Conservation (phyloP, 1,140 invertebrate genomes). For the Brachionus calyciflorus region DNA sequence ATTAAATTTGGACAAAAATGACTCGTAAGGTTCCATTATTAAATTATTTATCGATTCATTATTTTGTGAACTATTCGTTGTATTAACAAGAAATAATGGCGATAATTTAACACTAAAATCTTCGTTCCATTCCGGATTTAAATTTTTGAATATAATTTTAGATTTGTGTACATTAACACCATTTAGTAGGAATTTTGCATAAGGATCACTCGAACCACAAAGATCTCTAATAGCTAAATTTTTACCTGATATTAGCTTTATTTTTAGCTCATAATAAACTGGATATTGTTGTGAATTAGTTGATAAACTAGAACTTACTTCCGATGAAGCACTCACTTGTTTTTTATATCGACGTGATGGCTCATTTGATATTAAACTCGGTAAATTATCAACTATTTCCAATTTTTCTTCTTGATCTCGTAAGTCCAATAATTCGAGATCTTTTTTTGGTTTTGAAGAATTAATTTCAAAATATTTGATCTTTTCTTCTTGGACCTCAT, state of each 20-base stretch:
- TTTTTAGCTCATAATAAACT: constrained; percentile 24
- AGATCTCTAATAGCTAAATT: constrained; percentile 39
- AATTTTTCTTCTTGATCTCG: too few relatives aligned
- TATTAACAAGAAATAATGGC: constrained; percentile 20
- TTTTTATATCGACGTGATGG: too few relatives aligned
- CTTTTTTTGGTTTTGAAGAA: too few relatives aligned
- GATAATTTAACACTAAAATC: constrained; percentile 56
- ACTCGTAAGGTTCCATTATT: constrained; percentile 69
- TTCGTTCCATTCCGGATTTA: constrained; percentile 65
- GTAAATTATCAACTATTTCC: too few relatives aligned
- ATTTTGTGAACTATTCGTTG: constrained; percentile 45
- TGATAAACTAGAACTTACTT: neutral
- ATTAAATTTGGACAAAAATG: constrained; percentile 73
- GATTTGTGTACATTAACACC: constrained; percentile 59
- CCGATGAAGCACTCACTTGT: too few relatives aligned
- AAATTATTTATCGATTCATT: constrained; percentile 25
- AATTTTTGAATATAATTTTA: constrained; percentile 60
- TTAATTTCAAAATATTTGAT: too few relatives aligned
- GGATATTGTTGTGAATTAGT: neutral
- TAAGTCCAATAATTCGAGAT: too few relatives aligned
- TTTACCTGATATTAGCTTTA: neutral
- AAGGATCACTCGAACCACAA: constrained; percentile 61
- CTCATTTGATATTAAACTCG: too few relatives aligned
- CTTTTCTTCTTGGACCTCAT: too few relatives aligned
- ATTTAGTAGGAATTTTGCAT: constrained; percentile 63